These are phyloP conservation scores for Grapholita molesta DNA, from an alignment of 1,140 invertebrate species.

Conservation along the genomic window DNA sequence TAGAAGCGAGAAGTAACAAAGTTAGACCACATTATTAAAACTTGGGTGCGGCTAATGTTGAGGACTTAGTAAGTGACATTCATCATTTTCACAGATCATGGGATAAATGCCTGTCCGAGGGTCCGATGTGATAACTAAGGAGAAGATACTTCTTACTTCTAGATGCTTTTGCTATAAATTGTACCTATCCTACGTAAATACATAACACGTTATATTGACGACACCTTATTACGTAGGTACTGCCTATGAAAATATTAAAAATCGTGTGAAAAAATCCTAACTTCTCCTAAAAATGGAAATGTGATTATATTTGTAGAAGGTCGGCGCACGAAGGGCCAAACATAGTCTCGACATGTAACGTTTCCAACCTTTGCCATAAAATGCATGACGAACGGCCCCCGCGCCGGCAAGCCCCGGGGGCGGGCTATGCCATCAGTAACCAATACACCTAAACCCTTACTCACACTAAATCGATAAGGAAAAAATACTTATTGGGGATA, in stretches of 20 bases:
- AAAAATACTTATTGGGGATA: not conserved
- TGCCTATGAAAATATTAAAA: not conserved
- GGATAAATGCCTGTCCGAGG: constrained; percentile 24
- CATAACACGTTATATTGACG: too few species aligned
- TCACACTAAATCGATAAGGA: not conserved
- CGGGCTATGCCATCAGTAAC: constrained; percentile 18
- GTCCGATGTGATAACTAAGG: constrained; percentile 33
- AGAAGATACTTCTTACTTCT: too few species aligned
- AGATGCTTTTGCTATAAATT: not conserved
- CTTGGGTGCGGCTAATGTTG: constrained; percentile 26
- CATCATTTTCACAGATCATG: constrained; percentile 52
- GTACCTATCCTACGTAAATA: too few species aligned
- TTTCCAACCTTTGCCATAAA: constrained; percentile 66
- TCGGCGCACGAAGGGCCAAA: constrained; percentile 12
- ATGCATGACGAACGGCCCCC: constrained; percentile 71
- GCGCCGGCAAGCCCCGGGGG: constrained; percentile 51
- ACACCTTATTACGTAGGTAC: too few species aligned
- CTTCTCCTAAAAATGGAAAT: constrained; percentile 1
- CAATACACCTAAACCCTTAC: not conserved
- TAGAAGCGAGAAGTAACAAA: constrained; percentile 46
- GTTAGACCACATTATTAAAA: constrained; percentile 49
- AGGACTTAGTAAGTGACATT: constrained; percentile 46
- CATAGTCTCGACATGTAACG: constrained; percentile 56
- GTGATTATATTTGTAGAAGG: not conserved
- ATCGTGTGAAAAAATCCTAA: not conserved